Evolutionary conservation across 2,113 vertebrate species (phyloP).

Genomic region (Bufo bufo): DNA sequence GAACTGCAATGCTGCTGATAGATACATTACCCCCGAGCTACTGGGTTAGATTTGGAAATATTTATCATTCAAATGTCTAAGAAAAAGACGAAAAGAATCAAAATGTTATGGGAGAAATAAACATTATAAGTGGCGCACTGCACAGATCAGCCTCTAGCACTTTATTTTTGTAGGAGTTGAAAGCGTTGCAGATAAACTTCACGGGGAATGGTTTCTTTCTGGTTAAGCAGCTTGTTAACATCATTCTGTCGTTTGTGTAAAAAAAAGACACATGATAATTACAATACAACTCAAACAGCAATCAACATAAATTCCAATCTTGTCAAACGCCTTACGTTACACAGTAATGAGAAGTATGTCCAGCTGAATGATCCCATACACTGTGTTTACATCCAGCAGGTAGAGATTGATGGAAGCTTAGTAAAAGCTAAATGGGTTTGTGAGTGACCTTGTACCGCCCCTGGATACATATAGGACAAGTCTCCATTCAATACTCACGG

Average conservation of each 20-base stretch:
- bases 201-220: neutral
- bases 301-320: slow-evolving; percentile 9
- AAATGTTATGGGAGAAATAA: slow-evolving; percentile 8
- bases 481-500: neutral
- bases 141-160: neutral
- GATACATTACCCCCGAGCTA: neutral
- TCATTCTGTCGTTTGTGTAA: slow-evolving; percentile 7
- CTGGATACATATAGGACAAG: neutral
- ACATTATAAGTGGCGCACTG: neutral
- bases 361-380: neutral
- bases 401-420: slow-evolving; percentile 12
- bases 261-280: neutral
- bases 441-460: neutral
- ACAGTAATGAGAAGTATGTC: slow-evolving; percentile 4
- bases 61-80: neutral
- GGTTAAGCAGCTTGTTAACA: neutral
- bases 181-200: neutral
- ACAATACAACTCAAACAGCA: neutral
- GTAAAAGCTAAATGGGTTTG: neutral
- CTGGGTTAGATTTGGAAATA: neutral
- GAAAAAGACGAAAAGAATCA: slow-evolving; percentile 4
- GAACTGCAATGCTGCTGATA: neutral
- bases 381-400: neutral
- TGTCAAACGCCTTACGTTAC: neutral
- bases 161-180: neutral